Evolutionary conservation across 2,888 invertebrate species (phyloP), one percentile per base, ranked within the genome.

Genomic region (Nomada fucata): DNA sequence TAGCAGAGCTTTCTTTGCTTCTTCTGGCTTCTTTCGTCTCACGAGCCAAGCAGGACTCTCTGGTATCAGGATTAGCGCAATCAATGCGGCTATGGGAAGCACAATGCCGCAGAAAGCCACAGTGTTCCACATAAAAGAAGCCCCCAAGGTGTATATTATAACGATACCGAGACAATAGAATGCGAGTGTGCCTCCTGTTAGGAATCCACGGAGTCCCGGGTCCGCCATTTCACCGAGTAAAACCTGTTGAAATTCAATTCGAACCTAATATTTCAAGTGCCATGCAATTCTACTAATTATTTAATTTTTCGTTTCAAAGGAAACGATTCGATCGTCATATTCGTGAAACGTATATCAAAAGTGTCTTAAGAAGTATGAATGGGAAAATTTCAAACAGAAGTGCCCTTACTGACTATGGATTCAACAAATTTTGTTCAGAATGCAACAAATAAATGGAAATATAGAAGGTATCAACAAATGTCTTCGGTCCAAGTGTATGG

Each of bases 21-120:
- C 93, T n/a, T 94, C 94, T 1, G 94, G 91, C 75, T 95, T 94
- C 0, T 95, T 96, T 64, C 95, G 94, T 26, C 96, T 94, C 1
- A 96, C 95, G 70, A 97, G 94, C 97, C 97, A 97, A 0, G 95
- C 96, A 0, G 97, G 97, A 88, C 96, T 96, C 92, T 97, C 97
- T 0, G 97, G 97, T 52, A 97, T 95, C 81, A 96, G 94, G 76
- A 94, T 95, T 72, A 97, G 94, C n/a, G 96, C 95, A 1, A 95
- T 77, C 57, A 96, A 94, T 0, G 96, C 95, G 42, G 96, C 83
- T 0, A 94, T 89, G 0, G 97, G 97, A 67, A 97, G 92, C 64
- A 95, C 93, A 5, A 94, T 93, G 36, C 95, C 95, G 63, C 95
- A 94, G 90, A 95, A 96, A 9, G 97, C 96, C 68, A 97, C 97